Evolutionary conservation across 2,797 vertebrate genomes (phyloP), one percentile per base, ranked within the genome.

Genomic region (Pseudochaenichthys georgianus): DNA sequence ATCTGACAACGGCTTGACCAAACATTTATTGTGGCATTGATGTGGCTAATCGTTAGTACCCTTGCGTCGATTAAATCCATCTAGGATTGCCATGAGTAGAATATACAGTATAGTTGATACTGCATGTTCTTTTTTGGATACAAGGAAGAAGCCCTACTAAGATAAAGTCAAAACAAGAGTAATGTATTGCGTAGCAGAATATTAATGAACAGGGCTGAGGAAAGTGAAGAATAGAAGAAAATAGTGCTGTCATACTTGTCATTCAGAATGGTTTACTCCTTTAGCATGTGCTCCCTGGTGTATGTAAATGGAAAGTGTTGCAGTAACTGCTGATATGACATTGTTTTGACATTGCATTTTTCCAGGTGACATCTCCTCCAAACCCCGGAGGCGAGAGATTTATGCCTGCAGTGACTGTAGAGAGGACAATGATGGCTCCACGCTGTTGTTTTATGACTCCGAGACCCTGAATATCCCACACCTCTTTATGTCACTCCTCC

Each of bases 291-390:
- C 19, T 75, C 42, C 34, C 58, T 13, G 0, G 58, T 67, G 65
- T n/a, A 53, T 75, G 60, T 6, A 69, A 80, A 77, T 54, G 50
- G 62, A 51, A 77, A 74, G 61, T 80, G 80, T 80, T 70, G 61
- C 52, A 73, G 71, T 54, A 82, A 60, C 9, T 43, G n/a, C 70
- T 83, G 77, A 81, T 70, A 73, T 74, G 82, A 87, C 89, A 87
- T 86, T 87, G 88, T 89, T 87, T 90, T 88, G 90, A 89, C 88
- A 84, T 78, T 85, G 77, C 78, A 75, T 88, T 89, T 90, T 89
- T 89, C 52, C 81, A 77, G 77, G 69, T 90, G 90, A 89, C 87
- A 90, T 80, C 62, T 88, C 76, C 13, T 75, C 63, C 74, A 52
- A 79, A 81, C 81, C 77, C 90, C 65, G 13, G 63, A 84, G 88